Base-by-base conservation (phyloP, 2,113 vertebrate species). In the Catharus fuscescens region DNA sequence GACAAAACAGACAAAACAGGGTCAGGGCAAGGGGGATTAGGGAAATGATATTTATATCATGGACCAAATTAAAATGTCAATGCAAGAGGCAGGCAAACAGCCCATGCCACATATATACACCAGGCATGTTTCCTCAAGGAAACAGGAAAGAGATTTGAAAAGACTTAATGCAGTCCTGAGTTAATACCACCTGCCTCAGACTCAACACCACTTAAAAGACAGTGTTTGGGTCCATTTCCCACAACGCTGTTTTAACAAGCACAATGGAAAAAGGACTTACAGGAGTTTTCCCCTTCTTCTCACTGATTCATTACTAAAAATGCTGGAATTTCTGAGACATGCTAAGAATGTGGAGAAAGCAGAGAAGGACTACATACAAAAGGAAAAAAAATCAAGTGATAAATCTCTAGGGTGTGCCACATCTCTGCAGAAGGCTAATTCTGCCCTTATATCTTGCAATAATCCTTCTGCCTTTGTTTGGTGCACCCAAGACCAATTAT, bases 41-140 rank as follows among this genome's bases (percentile, higher is more conserved):
- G 98, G 97, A 96, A 96, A 98, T 97, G 90, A 98, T 98, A 98
- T 98, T 98, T 98, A 98, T 97, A 98, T 98, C 97, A 98, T 94
- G 96, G 93, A 96, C 89, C 89, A 97, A 98, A 98, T 96, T 97
- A 97, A 98, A 97, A 97, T 91, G 93, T 98, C 97, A 95, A 97
- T 97, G 92, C 91, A 90, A 95, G 87, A 97, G 84, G 94, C 95
- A 96, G 91, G 94, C 96, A 96, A 97, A 96, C 92, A 95, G 96
- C 86, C 61, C 92, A 96, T 95, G 94, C 93, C 96, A 97, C 96
- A 91, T 76, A 92, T 92, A 88, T 93, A 95, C 86, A 94, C 86
- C 81, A 94, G 94, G 96, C 92, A 96, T 95, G 93, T 93, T 88
- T 92, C 96, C 95, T 96, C 80, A 93, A 95, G 96, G 90, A 96